A percentile compares a stretch with the other conserved stretches of the same genome.
Evolutionary conservation across 2,113 vertebrate genomes (phyloP).

Genomic region (Leucopternis melanops): DNA sequence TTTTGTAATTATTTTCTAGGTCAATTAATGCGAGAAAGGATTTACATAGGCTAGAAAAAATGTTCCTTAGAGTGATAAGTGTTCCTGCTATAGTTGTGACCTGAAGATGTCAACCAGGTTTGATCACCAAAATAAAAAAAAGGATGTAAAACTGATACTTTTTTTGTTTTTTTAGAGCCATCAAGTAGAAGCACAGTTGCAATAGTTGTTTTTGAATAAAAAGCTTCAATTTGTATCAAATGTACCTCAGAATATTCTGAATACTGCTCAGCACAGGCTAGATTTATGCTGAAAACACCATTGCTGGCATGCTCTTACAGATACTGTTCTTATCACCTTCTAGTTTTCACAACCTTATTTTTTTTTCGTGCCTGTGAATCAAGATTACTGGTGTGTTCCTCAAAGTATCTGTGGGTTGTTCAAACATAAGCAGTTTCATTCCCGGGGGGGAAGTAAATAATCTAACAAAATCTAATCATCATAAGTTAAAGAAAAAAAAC

Average conservation of each 20-base stretch:
- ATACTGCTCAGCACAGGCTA: neutral
- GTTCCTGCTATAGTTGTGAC: neutral
- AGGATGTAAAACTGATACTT: neutral
- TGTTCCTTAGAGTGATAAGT: neutral
- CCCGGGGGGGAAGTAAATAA: neutral
- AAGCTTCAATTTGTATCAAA: neutral
- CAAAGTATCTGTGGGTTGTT: neutral
- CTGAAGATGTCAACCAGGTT: neutral
- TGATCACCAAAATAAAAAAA: neutral
- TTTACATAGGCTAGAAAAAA: neutral
- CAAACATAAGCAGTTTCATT: neutral
- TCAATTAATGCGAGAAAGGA: neutral
- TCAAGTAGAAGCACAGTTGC: neutral
- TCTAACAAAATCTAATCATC: neutral
- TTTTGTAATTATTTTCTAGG: neutral
- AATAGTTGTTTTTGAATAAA: neutral
- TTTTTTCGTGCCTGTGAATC: neutral
- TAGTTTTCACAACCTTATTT: neutral
- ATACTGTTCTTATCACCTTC: neutral
- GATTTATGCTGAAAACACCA: neutral
- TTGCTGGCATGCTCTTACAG: neutral
- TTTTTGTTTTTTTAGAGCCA: neutral
- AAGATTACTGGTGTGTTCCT: neutral
- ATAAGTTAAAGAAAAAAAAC: neutral
- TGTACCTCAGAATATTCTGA: neutral